Conservation (phyloP, 2,797 vertebrate genomes). For the Melanotaenia trifasciata region DNA sequence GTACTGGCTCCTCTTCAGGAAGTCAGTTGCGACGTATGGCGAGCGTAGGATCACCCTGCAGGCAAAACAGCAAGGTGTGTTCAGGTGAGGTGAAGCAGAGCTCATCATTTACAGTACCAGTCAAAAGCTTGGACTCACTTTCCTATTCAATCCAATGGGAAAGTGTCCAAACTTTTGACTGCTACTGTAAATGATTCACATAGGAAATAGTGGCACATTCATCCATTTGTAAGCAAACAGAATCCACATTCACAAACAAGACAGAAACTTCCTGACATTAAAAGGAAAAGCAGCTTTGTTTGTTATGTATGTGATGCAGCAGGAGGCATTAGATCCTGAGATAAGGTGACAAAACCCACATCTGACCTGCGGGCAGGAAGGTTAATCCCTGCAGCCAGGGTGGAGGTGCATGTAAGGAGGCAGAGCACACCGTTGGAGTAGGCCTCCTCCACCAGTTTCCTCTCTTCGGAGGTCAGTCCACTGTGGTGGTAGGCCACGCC, state of each 20-base stretch:
- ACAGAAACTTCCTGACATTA: neutral
- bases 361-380: slow-evolving; percentile 91
- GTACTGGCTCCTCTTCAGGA: slow-evolving; percentile 94
- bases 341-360: neutral
- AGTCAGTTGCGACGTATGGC: slow-evolving; percentile 90
- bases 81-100: slow-evolving; percentile 84
- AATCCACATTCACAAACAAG: neutral
- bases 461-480: slow-evolving; percentile 92
- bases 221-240: neutral
- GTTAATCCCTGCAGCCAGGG: slow-evolving; percentile 95
- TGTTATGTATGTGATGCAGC: neutral
- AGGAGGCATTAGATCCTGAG: neutral
- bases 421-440: slow-evolving; percentile 90
- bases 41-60: slow-evolving; percentile 96
- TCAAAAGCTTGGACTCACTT: too few species aligned
- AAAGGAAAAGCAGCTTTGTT: neutral
- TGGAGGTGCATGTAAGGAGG: slow-evolving; percentile 94
- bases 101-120: slow-evolving; percentile 58
- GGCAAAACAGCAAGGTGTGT: slow-evolving; percentile 87
- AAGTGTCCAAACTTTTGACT: too few species aligned
- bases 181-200: too few species aligned
- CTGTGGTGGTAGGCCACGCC: slow-evolving; percentile 96
- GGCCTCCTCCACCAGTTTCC: slow-evolving; percentile 91
- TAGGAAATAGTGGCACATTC: neutral
- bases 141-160: too few species aligned